These are phyloP conservation scores for Blastobasis lacticolella DNA, from an alignment of 2,888 invertebrate genomes.

Conservation along the genomic window DNA sequence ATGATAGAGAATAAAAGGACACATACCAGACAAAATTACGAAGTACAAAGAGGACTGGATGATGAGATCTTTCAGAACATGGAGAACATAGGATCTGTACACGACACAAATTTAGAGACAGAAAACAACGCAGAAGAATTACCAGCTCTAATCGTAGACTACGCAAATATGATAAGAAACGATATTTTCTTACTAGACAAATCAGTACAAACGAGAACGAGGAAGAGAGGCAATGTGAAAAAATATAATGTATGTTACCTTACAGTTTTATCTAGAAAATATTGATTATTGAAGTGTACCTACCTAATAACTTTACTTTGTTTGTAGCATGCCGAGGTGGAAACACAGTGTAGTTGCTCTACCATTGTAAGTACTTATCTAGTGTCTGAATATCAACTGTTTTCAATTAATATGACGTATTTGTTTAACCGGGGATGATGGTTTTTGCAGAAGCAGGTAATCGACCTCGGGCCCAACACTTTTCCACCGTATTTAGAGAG, in stretches of 20 bases:
- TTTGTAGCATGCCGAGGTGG: slow-evolving; percentile 39
- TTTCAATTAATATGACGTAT: too few relatives aligned
- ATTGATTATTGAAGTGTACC: background rate
- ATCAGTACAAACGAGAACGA: slow-evolving; percentile 56
- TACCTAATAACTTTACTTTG: slow-evolving; percentile 6
- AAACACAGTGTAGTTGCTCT: slow-evolving; percentile 39
- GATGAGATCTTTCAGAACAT: slow-evolving; percentile 31
- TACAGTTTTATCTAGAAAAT: background rate
- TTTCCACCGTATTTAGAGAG: slow-evolving; percentile 39
- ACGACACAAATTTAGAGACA: slow-evolving; percentile 20
- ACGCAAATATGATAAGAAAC: slow-evolving; percentile 59
- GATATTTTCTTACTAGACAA: slow-evolving; percentile 58
- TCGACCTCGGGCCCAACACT: slow-evolving; percentile 33
- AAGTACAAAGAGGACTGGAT: slow-evolving; percentile 35
- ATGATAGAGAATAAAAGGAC: slow-evolving; percentile 45
- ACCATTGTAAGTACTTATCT: slow-evolving; percentile 27
- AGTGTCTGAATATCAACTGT: background rate
- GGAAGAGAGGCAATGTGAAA: slow-evolving; percentile 54
- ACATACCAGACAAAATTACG: slow-evolving; percentile 48
- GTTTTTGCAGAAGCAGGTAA: slow-evolving; percentile 29
- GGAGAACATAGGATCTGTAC: slow-evolving; percentile 30
- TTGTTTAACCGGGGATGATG: too few relatives aligned
- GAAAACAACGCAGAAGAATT: slow-evolving; percentile 40
- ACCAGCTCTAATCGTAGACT: slow-evolving; percentile 53
- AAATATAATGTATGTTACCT: slow-evolving; percentile 38